Conservation (phyloP, 2,113 vertebrate species). For the Entomyzon cyanotis region DNA sequence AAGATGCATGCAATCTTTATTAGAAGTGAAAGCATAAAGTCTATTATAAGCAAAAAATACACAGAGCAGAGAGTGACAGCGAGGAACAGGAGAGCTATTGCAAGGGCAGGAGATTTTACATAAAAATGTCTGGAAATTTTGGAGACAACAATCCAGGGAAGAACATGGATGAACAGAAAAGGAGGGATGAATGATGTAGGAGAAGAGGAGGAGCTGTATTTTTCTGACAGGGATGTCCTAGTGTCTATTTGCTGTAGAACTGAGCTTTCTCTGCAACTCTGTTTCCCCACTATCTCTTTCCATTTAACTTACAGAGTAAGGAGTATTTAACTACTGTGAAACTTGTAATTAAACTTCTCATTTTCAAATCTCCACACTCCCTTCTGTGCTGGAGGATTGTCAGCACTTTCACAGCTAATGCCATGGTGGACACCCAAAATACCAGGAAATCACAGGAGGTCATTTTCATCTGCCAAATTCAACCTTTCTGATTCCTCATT, state of each 20-base stretch:
- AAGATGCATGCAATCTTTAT: not conserved
- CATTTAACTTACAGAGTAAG: not conserved
- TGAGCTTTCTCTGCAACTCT: not conserved
- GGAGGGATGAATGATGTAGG: fast-evolving
- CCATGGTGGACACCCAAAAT: not conserved
- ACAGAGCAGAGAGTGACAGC: fast-evolving
- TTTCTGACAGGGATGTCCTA: not conserved
- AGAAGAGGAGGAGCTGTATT: not conserved
- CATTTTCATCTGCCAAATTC: not conserved
- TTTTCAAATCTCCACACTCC: not conserved
- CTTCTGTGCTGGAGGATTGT: not conserved
- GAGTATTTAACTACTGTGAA: not conserved
- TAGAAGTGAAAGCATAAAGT: not conserved
- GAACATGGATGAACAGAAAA: not conserved
- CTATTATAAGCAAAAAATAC: not conserved
- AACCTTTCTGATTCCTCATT: not conserved
- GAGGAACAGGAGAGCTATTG: not conserved
- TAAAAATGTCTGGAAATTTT: not conserved
- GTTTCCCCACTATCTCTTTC: not conserved
- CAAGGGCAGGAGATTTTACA: not conserved
- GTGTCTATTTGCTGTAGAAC: not conserved
- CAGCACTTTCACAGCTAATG: not conserved
- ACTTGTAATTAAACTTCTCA: not conserved
- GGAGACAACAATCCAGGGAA: not conserved
- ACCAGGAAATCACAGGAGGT: not conserved